Evolutionary conservation across 2,113 vertebrate species (phyloP), one percentile per base, ranked within the genome.

Genomic region (Bombycilla garrulus): DNA sequence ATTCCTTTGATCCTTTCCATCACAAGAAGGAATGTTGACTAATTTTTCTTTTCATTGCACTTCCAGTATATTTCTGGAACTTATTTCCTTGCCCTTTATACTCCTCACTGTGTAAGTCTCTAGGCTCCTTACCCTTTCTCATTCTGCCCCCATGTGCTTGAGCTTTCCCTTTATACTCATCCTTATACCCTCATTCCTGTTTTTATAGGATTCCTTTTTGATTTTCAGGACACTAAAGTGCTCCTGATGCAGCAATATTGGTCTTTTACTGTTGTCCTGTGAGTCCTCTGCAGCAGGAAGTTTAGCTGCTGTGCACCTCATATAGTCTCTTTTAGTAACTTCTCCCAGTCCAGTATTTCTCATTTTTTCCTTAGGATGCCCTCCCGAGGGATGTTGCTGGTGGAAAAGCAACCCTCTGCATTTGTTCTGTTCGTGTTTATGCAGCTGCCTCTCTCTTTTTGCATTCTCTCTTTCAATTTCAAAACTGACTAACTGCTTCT

Each of bases 151-250:
- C 26, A 26, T 12, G 21, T 0, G 0, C 64, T 58, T 26, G 36
- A 80, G 36, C 35, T 69, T 77, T 93, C 92, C 79, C 93, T 95
- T 90, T 92, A 86, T 36, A 33, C 54, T 90, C 66, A 70, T 74
- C 57, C 78, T 87, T 85, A 67, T 12, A 61, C 67, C 6, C 58
- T 80, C 81, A 80, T 86, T 85, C 92, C 36, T 20, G 12, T 76
- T 93, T 95, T 93, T 92, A 93, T 85, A 65, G 88, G 81, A 90
- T 87, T 92, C 35, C 36, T 86, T 95, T 91, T 73, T 82, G 90
- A 70, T 88, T 94, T 96, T 62, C 93, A 88, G 92, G 62, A 80
- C 66, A 80, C 79, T 93, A 76, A 90, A 94, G 58, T 80, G 85
- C 85, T 93, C 58, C 92, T 94, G 82, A 92, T 90, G 62, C 85